These are phyloP conservation scores for Lophotis ruficrista DNA, from an alignment of 2,113 vertebrate genomes.

Conservation along the genomic window DNA sequence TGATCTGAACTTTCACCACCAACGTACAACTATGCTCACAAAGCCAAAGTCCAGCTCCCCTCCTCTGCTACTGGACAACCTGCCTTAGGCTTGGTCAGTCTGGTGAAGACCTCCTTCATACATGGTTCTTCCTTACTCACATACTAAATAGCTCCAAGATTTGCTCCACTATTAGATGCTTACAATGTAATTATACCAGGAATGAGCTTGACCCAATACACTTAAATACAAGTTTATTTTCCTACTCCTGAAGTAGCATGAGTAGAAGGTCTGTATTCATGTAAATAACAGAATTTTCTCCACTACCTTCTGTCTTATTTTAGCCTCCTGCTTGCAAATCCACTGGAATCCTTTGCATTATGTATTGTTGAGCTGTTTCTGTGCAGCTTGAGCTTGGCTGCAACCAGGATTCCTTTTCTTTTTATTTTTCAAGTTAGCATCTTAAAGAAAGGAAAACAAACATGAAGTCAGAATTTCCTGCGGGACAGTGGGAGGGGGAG, in stretches of 20 bases:
- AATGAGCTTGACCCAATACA: neutral
- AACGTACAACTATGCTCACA: neutral
- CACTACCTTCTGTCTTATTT: neutral
- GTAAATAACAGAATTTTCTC: neutral
- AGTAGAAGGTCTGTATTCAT: neutral
- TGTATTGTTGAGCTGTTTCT: slow-evolving; percentile 20
- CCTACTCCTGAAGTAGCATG: neutral
- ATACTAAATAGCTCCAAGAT: neutral
- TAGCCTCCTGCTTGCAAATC: slow-evolving; percentile 24
- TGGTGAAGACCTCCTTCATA: neutral
- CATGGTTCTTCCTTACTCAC: neutral
- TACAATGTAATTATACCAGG: neutral
- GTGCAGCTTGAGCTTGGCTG: slow-evolving; percentile 41
- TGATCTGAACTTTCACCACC: neutral
- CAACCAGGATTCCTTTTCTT: slow-evolving; percentile 36
- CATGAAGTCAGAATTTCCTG: slow-evolving; percentile 69
- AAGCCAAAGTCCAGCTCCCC: neutral
- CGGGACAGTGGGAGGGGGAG: slow-evolving; percentile 37
- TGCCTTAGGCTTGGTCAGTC: neutral
- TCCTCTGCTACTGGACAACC: neutral
- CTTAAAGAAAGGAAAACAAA: slow-evolving; percentile 66
- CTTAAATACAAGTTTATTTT: neutral
- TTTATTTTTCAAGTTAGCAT: slow-evolving; percentile 66
- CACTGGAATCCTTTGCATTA: slow-evolving; percentile 43
- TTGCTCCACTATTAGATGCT: neutral